Evolutionary conservation across 2,888 invertebrate genomes (phyloP).

Genomic region (Leucozona laternaria): DNA sequence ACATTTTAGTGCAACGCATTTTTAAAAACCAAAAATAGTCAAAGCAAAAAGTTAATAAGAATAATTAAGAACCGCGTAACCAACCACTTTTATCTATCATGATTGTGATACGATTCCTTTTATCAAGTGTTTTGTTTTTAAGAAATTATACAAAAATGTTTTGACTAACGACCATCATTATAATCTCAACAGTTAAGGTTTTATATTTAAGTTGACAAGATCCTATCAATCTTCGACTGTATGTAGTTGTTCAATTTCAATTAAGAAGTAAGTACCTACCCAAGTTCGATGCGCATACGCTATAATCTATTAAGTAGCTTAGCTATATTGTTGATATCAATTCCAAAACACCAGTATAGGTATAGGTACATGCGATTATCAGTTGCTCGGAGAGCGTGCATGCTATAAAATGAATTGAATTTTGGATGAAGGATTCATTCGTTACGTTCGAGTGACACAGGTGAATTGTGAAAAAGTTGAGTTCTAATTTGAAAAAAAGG

Average conservation of each 20-base stretch:
- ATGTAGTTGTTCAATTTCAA: not conserved
- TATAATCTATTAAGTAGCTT: constrained; percentile 33
- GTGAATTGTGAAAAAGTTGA: constrained; percentile 41
- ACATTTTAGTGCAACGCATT: not conserved
- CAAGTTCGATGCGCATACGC: constrained; percentile 38
- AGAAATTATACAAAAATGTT: not conserved
- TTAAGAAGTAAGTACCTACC: not conserved
- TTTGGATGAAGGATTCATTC: constrained; percentile 62
- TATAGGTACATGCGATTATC: constrained; percentile 1
- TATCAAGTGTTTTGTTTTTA: constrained; percentile 21
- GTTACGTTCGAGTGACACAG: constrained; percentile 20
- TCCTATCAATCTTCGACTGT: constrained; percentile 3
- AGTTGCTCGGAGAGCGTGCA: not conserved
- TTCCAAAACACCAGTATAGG: constrained; percentile 11
- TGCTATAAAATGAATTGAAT: constrained; percentile 55
- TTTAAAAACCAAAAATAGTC: not conserved
- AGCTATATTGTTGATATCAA: constrained; percentile 24
- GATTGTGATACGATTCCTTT: constrained; percentile 2
- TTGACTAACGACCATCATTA: not conserved
- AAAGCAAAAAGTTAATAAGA: not conserved
- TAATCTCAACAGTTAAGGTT: not conserved
- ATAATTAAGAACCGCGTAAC: constrained; percentile 3
- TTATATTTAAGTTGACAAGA: constrained; percentile 24
- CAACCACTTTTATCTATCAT: constrained; percentile 17
- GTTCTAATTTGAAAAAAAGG: not conserved